Percentiles rank a stretch among this genome's conserved stretches.
phyloP scores from a whole-genome alignment of 2,797 vertebrate genomes.

The Chaunax sp. region DNA sequence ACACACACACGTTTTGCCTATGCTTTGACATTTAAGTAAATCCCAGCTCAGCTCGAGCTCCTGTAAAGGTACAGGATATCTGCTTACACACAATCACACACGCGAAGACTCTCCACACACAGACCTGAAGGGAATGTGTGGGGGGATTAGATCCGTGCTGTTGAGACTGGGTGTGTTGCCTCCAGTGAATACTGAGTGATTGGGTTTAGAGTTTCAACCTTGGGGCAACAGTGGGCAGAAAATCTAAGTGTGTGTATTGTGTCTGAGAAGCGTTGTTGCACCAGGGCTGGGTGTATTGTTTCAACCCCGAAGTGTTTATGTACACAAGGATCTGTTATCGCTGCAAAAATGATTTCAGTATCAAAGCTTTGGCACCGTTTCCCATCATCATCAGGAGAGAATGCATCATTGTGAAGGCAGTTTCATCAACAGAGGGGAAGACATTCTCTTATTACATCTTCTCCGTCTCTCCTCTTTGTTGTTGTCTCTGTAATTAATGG shows the following conservation, averaged over 20 bases:
- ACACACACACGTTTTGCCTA: too few species aligned
- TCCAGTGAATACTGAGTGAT: conserved; percentile 56
- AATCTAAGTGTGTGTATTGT: conserved; percentile 36
- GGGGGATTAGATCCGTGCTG: conserved; percentile 29
- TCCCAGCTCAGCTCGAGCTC: background rate
- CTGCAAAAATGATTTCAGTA: conserved; percentile 58
- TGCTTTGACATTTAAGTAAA: too few species aligned
- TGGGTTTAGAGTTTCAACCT: conserved; percentile 75
- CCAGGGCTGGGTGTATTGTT: conserved; percentile 58
- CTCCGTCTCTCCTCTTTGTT: conserved; percentile 23
- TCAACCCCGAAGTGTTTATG: conserved; percentile 61
- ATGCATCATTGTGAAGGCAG: conserved; percentile 58
- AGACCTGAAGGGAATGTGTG: conserved; percentile 29
- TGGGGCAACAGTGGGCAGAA: conserved; percentile 53
- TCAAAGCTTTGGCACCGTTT: conserved; percentile 46
- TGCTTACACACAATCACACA: conserved; percentile 35
- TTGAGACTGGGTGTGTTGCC: conserved; percentile 42
- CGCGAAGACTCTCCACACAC: conserved; percentile 10
- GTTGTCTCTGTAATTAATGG: conserved; percentile 19
- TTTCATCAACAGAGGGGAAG: conserved; percentile 41
- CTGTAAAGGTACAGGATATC: conserved; percentile 32
- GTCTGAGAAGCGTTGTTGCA: conserved; percentile 44
- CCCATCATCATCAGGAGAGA: conserved; percentile 47
- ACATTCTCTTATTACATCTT: conserved; percentile 34
- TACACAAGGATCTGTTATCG: conserved; percentile 59